Base-by-base conservation (phyloP, 2,113 vertebrate genomes). In the Plecturocebus donacophilus region DNA sequence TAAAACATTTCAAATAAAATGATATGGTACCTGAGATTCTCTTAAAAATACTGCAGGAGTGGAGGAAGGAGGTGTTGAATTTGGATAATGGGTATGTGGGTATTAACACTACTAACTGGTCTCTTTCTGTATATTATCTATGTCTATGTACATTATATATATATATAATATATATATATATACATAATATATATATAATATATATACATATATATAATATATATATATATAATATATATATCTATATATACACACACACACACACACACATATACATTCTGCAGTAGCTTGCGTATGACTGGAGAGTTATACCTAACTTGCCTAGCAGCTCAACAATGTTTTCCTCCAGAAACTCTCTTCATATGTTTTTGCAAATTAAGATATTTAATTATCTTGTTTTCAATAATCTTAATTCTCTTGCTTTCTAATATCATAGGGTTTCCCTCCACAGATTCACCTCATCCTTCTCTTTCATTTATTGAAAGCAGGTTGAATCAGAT, bases 341-440 rank as follows among this genome's bases (percentile, higher is more conserved):
- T 92, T 92, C 68, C 93, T 85, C 3, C 7, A 87, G 45, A 84
- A 94, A 85, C 2, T 49, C 52, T 71, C 5, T 42, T 94, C 14
- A 40, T 3, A 2, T 83, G 64, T 52, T 81, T 87, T 83, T 91
- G 13, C 10, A 75, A 94, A 73, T 82, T 80, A 83, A 94, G 47
- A 49, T 49, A 79, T 35, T 88, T 82, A 40, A 75, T 96, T 93
- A 32, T 49, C 38, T 79, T 95, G 49, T 35, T 86, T 96, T 89
- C 30, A 79, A 42, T 88, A n/a, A 77, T 49, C 70, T 30, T 47
- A 47, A 76, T 75, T 42, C 38, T 75, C 40, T 75, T 75, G 23
- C 30, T 13, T 68, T 86, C 42, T 6, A 68, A 8, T 52, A 77
- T 85, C 23, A 17, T 40, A 82, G 38, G 23, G 13, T 61, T 93